A percentile compares a stretch with the other conserved stretches of the same genome.
Conservation (phyloP, 2,797 vertebrate species). For the Hydrocynus forskahlii region DNA sequence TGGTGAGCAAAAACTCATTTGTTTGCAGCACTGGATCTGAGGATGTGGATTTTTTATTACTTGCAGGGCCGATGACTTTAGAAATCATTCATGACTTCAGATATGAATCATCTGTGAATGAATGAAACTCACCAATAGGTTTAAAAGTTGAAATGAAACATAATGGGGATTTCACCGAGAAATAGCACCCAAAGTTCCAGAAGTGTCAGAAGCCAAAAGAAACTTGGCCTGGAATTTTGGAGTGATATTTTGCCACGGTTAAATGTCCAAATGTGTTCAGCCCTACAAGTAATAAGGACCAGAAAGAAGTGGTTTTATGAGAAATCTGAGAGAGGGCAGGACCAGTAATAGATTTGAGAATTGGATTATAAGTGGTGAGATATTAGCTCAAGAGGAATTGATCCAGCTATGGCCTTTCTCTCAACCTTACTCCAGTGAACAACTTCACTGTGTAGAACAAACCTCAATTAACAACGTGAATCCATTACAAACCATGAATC, state of each 20-base stretch:
- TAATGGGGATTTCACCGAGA: neutral
- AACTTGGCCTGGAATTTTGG: neutral
- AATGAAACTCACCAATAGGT: neutral
- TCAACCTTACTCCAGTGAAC: neutral
- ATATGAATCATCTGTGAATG: neutral
- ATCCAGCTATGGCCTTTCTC: neutral
- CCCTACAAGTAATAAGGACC: neutral
- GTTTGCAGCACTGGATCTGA: neutral
- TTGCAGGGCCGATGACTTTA: neutral
- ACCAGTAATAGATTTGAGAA: neutral
- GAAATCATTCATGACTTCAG: neutral
- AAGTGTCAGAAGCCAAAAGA: neutral
- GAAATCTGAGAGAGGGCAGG: neutral
- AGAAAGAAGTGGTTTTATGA: slow-evolving; percentile 14
- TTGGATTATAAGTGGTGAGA: neutral
- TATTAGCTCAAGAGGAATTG: neutral
- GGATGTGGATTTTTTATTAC: neutral
- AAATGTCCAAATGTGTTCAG: neutral
- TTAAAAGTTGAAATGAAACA: neutral
- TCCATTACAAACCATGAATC: neutral
- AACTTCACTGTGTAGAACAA: neutral
- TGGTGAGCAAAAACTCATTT: neutral
- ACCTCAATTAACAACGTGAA: neutral
- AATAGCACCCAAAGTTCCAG: neutral
- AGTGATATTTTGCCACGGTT: neutral